phyloP scores from a whole-genome alignment of 2,113 vertebrate species.

The Lathamus discolor region DNA sequence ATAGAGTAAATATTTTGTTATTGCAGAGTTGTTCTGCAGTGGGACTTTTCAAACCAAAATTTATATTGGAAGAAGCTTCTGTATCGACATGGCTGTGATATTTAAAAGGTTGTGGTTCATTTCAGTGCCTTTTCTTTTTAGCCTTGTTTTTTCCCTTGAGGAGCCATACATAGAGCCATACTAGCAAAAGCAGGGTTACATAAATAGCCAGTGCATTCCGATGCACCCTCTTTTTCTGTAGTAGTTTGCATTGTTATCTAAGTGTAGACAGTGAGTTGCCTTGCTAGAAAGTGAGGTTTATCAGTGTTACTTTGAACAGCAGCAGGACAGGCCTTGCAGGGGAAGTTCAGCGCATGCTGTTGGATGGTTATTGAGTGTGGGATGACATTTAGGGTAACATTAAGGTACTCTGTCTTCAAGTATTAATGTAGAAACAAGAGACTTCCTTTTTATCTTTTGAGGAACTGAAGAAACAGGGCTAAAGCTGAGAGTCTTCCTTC shows the following conservation, averaged over 20 bases:
- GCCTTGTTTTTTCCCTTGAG: neutral
- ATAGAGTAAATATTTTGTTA: neutral
- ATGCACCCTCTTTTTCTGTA: fast-evolving
- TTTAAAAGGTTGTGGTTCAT: neutral
- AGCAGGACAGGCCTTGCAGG: neutral
- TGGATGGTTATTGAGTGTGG: neutral
- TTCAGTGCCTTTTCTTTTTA: neutral
- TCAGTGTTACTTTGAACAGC: neutral
- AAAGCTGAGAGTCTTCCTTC: neutral
- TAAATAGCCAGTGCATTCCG: neutral
- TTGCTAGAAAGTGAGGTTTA: neutral
- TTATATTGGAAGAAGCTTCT: neutral
- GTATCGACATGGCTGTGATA: fast-evolving
- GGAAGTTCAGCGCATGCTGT: neutral
- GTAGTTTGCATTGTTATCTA: neutral
- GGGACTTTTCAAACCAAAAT: neutral
- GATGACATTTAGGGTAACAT: neutral
- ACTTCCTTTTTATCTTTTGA: neutral
- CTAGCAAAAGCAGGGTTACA: neutral
- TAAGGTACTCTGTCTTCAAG: neutral
- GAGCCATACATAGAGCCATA: neutral
- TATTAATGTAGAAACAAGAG: neutral
- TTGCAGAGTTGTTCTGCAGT: neutral
- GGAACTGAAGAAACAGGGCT: neutral
- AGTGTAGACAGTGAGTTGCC: neutral